Conservation (phyloP, 2,888 invertebrate genomes). For the Stenurella melanura region DNA sequence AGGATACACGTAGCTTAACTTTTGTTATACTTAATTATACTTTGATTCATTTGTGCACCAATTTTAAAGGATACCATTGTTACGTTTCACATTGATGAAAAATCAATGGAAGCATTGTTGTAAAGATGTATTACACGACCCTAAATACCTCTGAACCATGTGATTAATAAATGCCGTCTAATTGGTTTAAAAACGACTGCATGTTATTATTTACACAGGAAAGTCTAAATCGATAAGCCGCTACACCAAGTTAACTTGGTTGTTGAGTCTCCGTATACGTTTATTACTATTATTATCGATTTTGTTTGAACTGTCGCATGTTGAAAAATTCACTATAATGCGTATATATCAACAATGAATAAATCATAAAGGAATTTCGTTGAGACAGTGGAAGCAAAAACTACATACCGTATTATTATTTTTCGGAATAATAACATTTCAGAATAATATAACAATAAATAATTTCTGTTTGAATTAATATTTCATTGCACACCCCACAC, state of each 20-base stretch:
- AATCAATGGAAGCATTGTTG: slow-evolving; percentile 11
- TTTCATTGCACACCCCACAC: too few relatives aligned
- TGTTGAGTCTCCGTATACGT: not conserved
- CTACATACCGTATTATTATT: too few relatives aligned
- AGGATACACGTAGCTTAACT: too few relatives aligned
- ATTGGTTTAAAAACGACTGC: slow-evolving; percentile 4
- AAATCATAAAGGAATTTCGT: not conserved
- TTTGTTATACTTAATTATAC: too few relatives aligned
- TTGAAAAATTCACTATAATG: not conserved
- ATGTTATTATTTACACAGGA: not conserved
- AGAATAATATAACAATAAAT: too few relatives aligned
- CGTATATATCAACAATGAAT: not conserved
- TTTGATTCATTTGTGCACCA: not conserved
- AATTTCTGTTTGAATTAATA: too few relatives aligned
- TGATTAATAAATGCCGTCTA: slow-evolving; percentile 18
- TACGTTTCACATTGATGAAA: slow-evolving; percentile 1
- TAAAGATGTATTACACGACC: not conserved
- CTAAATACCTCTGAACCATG: not conserved
- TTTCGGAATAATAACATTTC: too few relatives aligned
- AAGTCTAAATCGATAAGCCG: not conserved
- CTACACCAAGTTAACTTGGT: not conserved
- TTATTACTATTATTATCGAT: not conserved
- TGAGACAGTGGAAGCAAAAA: too few relatives aligned
- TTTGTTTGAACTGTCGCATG: not conserved
- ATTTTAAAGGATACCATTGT: not conserved